phyloP scores from a whole-genome alignment of 1,140 invertebrate species.

The Drosophila novamexicana region DNA sequence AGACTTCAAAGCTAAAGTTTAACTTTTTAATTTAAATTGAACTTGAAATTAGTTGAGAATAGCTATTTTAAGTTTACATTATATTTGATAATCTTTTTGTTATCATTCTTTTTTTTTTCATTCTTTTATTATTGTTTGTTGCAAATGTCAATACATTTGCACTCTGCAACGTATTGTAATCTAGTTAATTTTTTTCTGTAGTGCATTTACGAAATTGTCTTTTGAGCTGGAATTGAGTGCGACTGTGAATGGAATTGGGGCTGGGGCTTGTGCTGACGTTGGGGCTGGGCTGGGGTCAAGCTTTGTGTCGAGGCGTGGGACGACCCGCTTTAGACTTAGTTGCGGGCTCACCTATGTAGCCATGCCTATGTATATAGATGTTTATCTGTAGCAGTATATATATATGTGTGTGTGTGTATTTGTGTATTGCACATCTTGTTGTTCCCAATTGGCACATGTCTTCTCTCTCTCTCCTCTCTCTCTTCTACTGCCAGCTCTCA shows the following conservation, averaged over 20 bases:
- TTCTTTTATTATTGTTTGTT: background rate
- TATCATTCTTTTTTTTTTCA: no score
- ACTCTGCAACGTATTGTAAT: conserved; percentile 17
- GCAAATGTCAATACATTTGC: conserved; percentile 1
- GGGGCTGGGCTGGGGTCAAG: conserved; percentile 20
- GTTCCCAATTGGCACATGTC: conserved; percentile 61
- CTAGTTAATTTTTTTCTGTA: conserved; percentile 20
- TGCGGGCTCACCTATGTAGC: conserved; percentile 21
- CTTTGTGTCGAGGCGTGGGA: conserved; percentile 20
- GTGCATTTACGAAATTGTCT: conserved; percentile 30
- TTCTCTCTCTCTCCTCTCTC: background rate
- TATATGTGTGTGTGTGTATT: conserved; percentile 9
- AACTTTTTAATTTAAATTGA: background rate
- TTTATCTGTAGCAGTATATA: conserved; percentile 9
- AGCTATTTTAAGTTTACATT: background rate
- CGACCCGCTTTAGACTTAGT: conserved; percentile 15
- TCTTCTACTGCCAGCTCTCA: conserved; percentile 13
- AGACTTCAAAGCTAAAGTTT: no score
- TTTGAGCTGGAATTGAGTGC: background rate
- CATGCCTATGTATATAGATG: conserved; percentile 16
- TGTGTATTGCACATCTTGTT: conserved; percentile 51
- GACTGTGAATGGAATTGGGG: background rate
- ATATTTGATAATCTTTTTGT: background rate
- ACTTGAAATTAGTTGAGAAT: no score
- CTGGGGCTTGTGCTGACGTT: background rate